These are phyloP conservation scores for Habrosyne pyritoides DNA, from an alignment of 2,888 invertebrate species.

Conservation along the genomic window DNA sequence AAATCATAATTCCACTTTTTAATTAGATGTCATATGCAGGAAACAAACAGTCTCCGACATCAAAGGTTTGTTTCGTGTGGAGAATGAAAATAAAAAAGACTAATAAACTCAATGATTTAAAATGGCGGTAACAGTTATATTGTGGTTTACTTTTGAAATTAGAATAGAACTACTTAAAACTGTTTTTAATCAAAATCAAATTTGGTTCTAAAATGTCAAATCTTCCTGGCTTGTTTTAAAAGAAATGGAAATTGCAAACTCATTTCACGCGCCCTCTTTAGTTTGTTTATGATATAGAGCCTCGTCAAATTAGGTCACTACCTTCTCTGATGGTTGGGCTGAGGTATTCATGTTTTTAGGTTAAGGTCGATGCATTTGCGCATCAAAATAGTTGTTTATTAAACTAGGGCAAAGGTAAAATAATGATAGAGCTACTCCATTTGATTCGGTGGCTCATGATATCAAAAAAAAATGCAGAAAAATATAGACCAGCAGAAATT, in stretches of 20 bases:
- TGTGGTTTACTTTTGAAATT: background rate
- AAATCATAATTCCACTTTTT: constrained; percentile 16
- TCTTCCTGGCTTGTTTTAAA: background rate
- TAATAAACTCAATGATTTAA: background rate
- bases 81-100: background rate
- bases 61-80: background rate
- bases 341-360: constrained; percentile 28
- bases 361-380: constrained; percentile 36
- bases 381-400: constrained; percentile 7
- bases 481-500: no score
- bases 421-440: background rate
- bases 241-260: background rate
- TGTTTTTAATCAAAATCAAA: background rate
- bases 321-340: constrained; percentile 10
- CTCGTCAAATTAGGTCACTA: constrained; percentile 33
- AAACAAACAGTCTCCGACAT: background rate
- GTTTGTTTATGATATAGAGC: constrained; percentile 5
- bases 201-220: no score
- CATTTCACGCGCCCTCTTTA: background rate
- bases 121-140: background rate
- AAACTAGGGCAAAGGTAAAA: background rate
- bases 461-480: no score
- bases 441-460: no score
- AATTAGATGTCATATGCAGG: constrained; percentile 15
- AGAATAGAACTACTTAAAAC: background rate